A percentile compares a stretch with the other conserved stretches of the same genome.
Conservation (phyloP, 2,797 vertebrate species). For the Cetoscarus ocellatus region DNA sequence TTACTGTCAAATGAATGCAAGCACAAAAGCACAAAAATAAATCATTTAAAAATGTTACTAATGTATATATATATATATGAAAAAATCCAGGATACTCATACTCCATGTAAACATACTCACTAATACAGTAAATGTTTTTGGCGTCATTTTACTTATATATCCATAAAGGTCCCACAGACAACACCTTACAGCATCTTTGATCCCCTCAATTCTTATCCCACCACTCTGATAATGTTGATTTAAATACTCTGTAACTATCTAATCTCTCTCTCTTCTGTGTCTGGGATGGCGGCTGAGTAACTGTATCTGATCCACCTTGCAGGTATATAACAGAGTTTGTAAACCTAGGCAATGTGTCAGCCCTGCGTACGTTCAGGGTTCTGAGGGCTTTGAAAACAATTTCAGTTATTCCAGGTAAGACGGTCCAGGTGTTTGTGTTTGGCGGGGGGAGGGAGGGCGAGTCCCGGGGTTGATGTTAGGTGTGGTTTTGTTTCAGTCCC, state of each 20-base stretch:
- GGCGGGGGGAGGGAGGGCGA: constrained; percentile 84
- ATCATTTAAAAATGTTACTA: too few relatives aligned
- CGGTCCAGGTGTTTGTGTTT: constrained; percentile 79
- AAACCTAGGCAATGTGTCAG: constrained; percentile 99
- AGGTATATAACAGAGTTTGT: constrained; percentile 99
- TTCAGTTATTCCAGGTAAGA: constrained; percentile 97
- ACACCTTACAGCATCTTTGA: constrained; percentile 15
- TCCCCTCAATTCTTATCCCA: constrained; percentile 12
- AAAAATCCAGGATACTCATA: too few relatives aligned
- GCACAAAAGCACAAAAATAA: too few relatives aligned
- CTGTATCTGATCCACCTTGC: constrained; percentile 98
- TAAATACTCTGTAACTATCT: constrained; percentile 46
- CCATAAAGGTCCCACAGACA: neutral
- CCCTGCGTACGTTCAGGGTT: constrained; percentile 97
- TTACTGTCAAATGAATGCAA: too few relatives aligned
- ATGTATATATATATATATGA: too few relatives aligned
- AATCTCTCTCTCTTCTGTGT: constrained; percentile 57
- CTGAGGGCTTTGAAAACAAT: constrained; percentile 99
- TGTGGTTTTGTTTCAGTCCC: constrained; percentile 84
- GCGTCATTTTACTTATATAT: too few relatives aligned
- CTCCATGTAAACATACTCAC: too few relatives aligned
- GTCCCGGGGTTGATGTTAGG: constrained; percentile 93
- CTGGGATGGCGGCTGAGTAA: constrained; percentile 81
- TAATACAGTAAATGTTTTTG: too few relatives aligned
- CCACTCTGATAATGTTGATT: constrained; percentile 25